phyloP scores from a whole-genome alignment of 2,113 vertebrate genomes.

The Etheostoma spectabile region DNA sequence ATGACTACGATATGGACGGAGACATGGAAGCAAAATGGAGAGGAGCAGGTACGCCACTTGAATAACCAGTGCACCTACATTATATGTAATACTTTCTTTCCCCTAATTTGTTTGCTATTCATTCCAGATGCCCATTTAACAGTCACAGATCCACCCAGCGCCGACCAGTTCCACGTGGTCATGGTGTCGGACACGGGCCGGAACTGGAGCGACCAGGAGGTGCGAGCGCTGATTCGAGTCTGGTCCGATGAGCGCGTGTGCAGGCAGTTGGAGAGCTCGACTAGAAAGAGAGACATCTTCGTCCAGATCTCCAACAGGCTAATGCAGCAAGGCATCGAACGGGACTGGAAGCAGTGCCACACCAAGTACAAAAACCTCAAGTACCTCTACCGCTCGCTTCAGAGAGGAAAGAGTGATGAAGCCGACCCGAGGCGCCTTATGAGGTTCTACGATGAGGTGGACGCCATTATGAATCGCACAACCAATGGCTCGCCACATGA shows the following conservation, averaged over 20 bases:
- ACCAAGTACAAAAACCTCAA: constrained; percentile 94
- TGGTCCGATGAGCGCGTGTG: constrained; percentile 89
- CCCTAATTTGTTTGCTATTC: neutral
- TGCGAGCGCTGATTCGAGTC: constrained; percentile 87
- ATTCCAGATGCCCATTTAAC: constrained; percentile 29
- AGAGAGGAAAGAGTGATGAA: constrained; percentile 85
- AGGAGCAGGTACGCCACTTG: constrained; percentile 45
- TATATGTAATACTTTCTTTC: neutral
- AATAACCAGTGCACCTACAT: neutral
- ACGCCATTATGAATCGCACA: constrained; percentile 84
- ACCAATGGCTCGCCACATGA: constrained; percentile 18
- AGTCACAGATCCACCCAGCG: constrained; percentile 53
- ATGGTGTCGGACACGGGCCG: constrained; percentile 86
- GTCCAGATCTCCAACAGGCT: constrained; percentile 89
- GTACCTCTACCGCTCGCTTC: constrained; percentile 89
- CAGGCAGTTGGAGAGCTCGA: constrained; percentile 89
- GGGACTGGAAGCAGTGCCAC: constrained; percentile 92
- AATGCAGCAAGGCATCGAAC: constrained; percentile 87
- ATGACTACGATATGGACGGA: constrained; percentile 66
- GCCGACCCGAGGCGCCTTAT: constrained; percentile 85
- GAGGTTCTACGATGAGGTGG: constrained; percentile 91
- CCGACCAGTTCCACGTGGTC: constrained; percentile 85
- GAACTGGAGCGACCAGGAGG: constrained; percentile 91
- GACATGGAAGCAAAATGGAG: constrained; percentile 69
- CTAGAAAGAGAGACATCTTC: constrained; percentile 92